Evolutionary conservation across 1,140 invertebrate species (phyloP), one percentile per base, ranked within the genome.

Genomic region (Atta colombica): DNA sequence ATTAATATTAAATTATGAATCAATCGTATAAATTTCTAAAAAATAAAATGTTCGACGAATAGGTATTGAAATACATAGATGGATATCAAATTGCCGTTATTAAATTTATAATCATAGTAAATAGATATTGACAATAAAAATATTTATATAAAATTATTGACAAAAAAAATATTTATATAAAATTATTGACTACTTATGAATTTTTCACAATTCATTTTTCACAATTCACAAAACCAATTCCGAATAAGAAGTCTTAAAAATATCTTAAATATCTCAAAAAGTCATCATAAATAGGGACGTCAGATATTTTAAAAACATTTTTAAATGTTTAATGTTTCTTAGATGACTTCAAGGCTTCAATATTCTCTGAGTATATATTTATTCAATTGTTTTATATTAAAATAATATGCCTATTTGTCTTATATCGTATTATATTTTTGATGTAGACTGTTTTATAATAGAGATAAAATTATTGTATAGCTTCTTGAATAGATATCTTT

Each of bases 1-100:
- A 66, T 66, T 18, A 39, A 66, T 39, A 69, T 69, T 69, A 25
- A 6, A 68, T 66, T 69, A 69, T 69, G n/a, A 69, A 69, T 25
- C 18, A 69, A 69, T 69, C 14, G n/a, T 69, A 49, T n/a, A 35
- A 68, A 68, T 68, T 39, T 68, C 5, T n/a, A 45, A 68, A n/a
- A 45, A n/a, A 21, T 49, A 69, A 25, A 69, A 39, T 45, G 14
- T 68, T 49, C n/a, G 14, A n/a, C 31, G 18, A 66, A 66, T 66
- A 35, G 49, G 3, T 51, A 51, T 16, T 0, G 49, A 16, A 51
- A 51, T 39, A 39, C 35, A 39, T 51, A 14, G 49, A 51, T 45
- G 39, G 6, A n/a, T 21, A 21, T 68, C 66, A 69, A 69, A 69
- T 49, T 69, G 5, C 0, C 12, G 12, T 21, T 51, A 28, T 49